Base-by-base conservation (phyloP, 2,888 invertebrate species). In the Chorisops tibialis region DNA sequence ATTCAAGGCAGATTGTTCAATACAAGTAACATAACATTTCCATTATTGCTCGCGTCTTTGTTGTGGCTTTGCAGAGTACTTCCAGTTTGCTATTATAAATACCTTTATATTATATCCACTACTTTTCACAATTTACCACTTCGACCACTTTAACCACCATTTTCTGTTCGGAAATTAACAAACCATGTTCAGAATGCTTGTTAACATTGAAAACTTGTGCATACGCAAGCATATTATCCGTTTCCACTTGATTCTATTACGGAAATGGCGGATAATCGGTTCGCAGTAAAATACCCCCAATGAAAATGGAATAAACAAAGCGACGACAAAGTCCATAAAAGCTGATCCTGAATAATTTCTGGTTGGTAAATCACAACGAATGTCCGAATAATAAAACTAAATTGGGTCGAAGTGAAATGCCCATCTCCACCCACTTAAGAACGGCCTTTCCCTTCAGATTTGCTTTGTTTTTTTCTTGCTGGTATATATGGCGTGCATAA, bases 211-310 rank as follows among this genome's bases (percentile, higher is more conserved):
- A 35, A 35, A 18, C 14, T n/a, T 18, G 16, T 9, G 14, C 24
- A 24, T 16, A 9, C 16, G 14, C 14, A 30, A 30, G 30, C 7
- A 14, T n/a, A 41, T 6, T 41, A 16, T n/a, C 16, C 50, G 14
- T 16, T n/a, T 35, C 14, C 50, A 37, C 35, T 50, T 50, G 50
- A 50, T 50, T 50, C 37, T 16, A 50, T 50, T 50, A 43, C 18
- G 9, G 9, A 3, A 41, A 54, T 41, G 21, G 54, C 16, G 41
- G 41, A 22, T 54, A 54, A 54, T 54, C 41, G 54, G 54, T 41
- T 54, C 41, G 54, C 54, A 54, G 41, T 54, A 54, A 54, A 41
- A 5, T 30, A 9, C 30, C 30, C 30, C 30, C 7, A 30, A 9
- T 30, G 22, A 48, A 48, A 48, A 48, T 48, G 48, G 14, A 19